Conservation (phyloP, 1,140 invertebrate genomes). For the Myzus persicae region DNA sequence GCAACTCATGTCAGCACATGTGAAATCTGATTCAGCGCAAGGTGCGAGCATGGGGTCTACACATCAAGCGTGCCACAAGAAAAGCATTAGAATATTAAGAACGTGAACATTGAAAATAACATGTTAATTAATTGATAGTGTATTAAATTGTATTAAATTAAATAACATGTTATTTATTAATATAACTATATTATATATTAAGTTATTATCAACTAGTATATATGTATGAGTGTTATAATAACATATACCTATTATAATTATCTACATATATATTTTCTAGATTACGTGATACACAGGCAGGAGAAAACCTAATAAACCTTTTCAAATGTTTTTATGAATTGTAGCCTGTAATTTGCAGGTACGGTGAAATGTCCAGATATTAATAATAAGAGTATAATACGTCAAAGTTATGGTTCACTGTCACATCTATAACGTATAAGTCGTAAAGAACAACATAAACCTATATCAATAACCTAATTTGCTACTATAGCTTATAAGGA, state of each 20-base stretch:
- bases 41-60: constrained; percentile 59
- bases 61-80: constrained; percentile 44
- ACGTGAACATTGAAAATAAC: constrained; percentile 16
- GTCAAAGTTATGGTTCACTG: background rate
- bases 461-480: background rate
- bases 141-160: background rate
- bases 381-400: background rate
- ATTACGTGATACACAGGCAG: background rate
- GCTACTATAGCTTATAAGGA: background rate
- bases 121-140: background rate
- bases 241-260: background rate
- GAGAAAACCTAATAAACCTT: background rate
- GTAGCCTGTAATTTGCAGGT: background rate
- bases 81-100: constrained; percentile 43
- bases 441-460: background rate
- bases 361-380: background rate
- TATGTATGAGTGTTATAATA: background rate
- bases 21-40: constrained; percentile 61
- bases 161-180: background rate
- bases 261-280: background rate
- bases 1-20: constrained; percentile 63
- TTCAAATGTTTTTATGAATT: background rate
- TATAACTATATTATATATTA: background rate
- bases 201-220: background rate
- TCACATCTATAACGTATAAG: background rate